Evolutionary conservation across 1,140 invertebrate genomes (phyloP).

Genomic region (Zelostemma sp.): DNA sequence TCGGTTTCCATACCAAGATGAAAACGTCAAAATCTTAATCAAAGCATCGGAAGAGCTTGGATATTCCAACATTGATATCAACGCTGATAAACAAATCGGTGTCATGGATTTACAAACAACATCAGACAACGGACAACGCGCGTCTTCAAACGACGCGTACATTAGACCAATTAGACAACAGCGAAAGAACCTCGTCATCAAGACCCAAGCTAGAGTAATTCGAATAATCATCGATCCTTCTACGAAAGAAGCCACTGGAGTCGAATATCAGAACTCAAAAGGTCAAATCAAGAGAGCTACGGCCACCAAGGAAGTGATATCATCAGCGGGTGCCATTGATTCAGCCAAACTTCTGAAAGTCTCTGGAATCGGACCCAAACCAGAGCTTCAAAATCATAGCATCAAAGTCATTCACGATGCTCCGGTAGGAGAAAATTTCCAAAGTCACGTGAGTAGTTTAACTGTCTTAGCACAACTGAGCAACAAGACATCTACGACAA

Average conservation of each 20-base stretch:
- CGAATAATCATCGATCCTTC: too few species aligned
- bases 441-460: conserved; percentile 75
- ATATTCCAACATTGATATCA: conserved; percentile 71
- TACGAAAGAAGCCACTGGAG: too few species aligned
- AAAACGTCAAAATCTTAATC: conserved; percentile 71
- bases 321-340: too few species aligned
- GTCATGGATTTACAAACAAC: conserved; percentile 74
- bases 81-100: conserved; percentile 72
- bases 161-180: too few species aligned
- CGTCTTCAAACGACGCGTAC: too few species aligned
- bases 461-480: conserved; percentile 51
- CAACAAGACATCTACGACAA: conserved; percentile 69
- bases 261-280: too few species aligned
- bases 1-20: conserved; percentile 74
- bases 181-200: conserved; percentile 80
- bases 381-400: conserved; percentile 66
- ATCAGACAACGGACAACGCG: conserved; percentile 73
- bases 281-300: conserved; percentile 66
- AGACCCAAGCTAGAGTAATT: too few species aligned
- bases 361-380: conserved; percentile 74
- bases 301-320: too few species aligned
- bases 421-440: conserved; percentile 80
- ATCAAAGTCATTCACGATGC: too few species aligned
- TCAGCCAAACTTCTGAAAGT: conserved; percentile 73
- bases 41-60: conserved; percentile 75